Conservation (phyloP, 2,888 invertebrate genomes). For the Scotopteryx bipunctaria region DNA sequence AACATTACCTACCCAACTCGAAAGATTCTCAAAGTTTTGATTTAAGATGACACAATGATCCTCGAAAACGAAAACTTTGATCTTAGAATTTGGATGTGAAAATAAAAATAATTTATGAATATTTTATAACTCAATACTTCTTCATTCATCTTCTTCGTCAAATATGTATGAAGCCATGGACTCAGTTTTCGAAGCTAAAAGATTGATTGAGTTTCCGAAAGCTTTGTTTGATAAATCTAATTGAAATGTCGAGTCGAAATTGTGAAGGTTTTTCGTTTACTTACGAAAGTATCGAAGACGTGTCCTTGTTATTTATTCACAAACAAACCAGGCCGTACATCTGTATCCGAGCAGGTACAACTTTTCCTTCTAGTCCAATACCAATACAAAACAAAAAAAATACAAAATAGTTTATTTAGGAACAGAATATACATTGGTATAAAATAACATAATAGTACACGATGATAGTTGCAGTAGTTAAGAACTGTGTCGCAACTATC, state of each 20-base stretch:
- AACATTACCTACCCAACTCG: constrained; percentile 17
- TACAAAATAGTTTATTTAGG: too few relatives aligned
- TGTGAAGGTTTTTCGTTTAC: not conserved
- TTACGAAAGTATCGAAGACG: not conserved
- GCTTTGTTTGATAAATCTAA: constrained; percentile 13
- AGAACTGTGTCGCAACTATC: too few relatives aligned
- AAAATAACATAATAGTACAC: too few relatives aligned
- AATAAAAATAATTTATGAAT: not conserved
- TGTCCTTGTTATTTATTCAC: not conserved
- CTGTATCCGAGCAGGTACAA: not conserved
- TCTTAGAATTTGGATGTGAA: constrained; percentile 13
- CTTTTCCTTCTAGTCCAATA: not conserved
- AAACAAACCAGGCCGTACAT: not conserved
- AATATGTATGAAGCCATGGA: not conserved
- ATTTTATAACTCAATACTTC: constrained; percentile 10
- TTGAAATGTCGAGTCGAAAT: not conserved
- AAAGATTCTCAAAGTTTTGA: constrained; percentile 26
- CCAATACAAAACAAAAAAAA: not conserved
- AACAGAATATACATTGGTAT: too few relatives aligned
- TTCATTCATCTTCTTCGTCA: constrained; percentile 19
- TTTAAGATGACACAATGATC: constrained; percentile 17
- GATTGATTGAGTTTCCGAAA: constrained; percentile 6
- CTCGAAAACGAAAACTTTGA: constrained; percentile 29
- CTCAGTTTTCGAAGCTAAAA: constrained; percentile 1
- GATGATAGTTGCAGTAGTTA: too few relatives aligned